Conservation (phyloP, 2,113 vertebrate genomes). For the Boulengeromyrus knoepffleri region DNA sequence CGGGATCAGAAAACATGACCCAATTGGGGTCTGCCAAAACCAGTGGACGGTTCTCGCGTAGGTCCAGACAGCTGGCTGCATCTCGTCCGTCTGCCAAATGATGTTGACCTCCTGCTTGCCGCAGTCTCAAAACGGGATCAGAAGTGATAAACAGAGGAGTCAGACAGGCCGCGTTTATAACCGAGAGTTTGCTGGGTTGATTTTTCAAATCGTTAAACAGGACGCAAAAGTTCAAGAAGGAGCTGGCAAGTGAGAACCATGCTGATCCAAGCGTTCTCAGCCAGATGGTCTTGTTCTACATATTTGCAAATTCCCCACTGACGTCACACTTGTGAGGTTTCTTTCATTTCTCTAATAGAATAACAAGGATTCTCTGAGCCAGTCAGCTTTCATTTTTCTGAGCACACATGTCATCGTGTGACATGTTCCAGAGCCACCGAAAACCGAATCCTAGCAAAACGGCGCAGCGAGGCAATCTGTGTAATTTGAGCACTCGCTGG, state of each 20-base stretch:
- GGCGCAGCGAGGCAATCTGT: background rate
- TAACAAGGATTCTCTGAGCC: conserved; percentile 4
- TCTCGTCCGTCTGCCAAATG: background rate
- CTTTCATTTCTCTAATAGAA: background rate
- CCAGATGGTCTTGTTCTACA: conserved; percentile 20
- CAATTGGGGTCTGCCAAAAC: background rate
- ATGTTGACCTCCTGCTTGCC: conserved; percentile 4
- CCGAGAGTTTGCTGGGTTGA: conserved; percentile 10
- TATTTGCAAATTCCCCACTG: background rate
- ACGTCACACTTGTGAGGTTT: background rate
- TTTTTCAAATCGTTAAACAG: conserved; percentile 3
- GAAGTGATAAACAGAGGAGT: conserved; percentile 4
- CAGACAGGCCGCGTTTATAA: background rate
- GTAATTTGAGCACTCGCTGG: background rate
- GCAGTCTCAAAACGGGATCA: background rate
- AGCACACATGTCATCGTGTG: background rate
- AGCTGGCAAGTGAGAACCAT: background rate
- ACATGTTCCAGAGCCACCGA: background rate
- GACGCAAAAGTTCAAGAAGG: background rate
- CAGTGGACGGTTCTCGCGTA: background rate
- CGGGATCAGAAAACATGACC: background rate
- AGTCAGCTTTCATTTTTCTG: background rate
- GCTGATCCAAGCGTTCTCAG: background rate
- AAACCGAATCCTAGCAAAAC: background rate
- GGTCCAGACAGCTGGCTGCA: conserved; percentile 1